phyloP scores from a whole-genome alignment of 2,888 invertebrate species.

The Polyommatus icarus region DNA sequence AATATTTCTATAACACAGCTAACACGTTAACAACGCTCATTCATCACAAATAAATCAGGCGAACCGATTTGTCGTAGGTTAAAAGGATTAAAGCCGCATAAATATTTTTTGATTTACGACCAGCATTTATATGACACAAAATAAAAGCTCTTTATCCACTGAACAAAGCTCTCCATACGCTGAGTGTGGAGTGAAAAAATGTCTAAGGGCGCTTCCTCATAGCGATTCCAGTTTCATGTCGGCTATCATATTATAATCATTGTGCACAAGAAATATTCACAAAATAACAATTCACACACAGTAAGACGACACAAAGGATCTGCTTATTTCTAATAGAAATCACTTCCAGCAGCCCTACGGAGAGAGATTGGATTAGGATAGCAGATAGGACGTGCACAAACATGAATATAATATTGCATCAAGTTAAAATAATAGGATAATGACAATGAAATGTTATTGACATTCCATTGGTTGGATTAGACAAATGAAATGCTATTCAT shows the following conservation, averaged over 20 bases:
- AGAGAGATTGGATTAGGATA: too few relatives aligned
- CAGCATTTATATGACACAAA: conserved; percentile 7
- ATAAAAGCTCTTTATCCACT: background rate
- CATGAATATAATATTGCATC: too few relatives aligned
- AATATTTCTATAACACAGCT: background rate
- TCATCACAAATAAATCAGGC: conserved; percentile 2
- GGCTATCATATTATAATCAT: background rate
- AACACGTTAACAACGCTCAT: background rate
- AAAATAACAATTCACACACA: too few relatives aligned
- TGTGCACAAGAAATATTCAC: too few relatives aligned
- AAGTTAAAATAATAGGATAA: too few relatives aligned
- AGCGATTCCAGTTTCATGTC: background rate
- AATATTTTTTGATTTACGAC: conserved; percentile 14
- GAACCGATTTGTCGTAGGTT: background rate
- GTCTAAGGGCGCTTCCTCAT: background rate
- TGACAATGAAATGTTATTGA: too few relatives aligned
- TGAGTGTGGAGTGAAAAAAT: conserved; percentile 13
- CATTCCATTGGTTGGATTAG: too few relatives aligned
- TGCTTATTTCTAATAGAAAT: too few relatives aligned
- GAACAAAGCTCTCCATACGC: background rate
- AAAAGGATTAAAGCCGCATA: conserved; percentile 16
- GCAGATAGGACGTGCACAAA: too few relatives aligned
- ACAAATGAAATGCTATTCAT: too few relatives aligned
- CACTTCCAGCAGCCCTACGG: too few relatives aligned
- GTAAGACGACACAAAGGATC: too few relatives aligned